Conservation (phyloP, 2,888 invertebrate species). For the Habroteleia sp. region DNA sequence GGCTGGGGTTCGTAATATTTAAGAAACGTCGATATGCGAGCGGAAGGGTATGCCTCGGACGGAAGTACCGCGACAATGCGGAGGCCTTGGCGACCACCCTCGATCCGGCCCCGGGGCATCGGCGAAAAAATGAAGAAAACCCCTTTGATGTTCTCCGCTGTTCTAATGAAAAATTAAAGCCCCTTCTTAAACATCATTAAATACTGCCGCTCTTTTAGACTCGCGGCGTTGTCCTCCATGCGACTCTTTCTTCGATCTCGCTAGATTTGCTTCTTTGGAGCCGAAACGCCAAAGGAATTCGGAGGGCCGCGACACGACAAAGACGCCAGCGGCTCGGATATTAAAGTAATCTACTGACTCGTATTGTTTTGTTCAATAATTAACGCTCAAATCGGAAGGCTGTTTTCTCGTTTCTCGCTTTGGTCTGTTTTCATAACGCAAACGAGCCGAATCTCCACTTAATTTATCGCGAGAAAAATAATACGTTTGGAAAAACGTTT, state of each 20-base stretch:
- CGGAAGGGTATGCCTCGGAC: constrained; percentile 64
- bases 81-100: constrained; percentile 59
- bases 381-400: constrained; percentile 12
- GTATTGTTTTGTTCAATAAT: constrained; percentile 38
- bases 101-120: constrained; percentile 75
- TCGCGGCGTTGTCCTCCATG: constrained; percentile 56
- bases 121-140: constrained; percentile 78
- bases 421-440: constrained; percentile 13
- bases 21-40: constrained; percentile 79
- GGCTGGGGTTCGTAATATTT: constrained; percentile 71
- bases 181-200: constrained; percentile 81
- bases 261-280: constrained; percentile 46
- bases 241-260: constrained; percentile 46
- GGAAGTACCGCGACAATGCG: constrained; percentile 71
- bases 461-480: constrained; percentile 15
- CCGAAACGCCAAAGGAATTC: constrained; percentile 40
- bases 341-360: constrained; percentile 24
- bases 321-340: constrained; percentile 23
- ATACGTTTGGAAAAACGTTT: constrained; percentile 2
- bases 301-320: constrained; percentile 20
- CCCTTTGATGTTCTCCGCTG: constrained; percentile 78
- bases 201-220: constrained; percentile 76
- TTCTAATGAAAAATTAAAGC: constrained; percentile 81
- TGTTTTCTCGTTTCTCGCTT: neutral
- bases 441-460: constrained; percentile 5